These are phyloP conservation scores for Leptinotarsa defecta DNA, from an alignment of 1,140 invertebrate genomes.

Conservation along the genomic window DNA sequence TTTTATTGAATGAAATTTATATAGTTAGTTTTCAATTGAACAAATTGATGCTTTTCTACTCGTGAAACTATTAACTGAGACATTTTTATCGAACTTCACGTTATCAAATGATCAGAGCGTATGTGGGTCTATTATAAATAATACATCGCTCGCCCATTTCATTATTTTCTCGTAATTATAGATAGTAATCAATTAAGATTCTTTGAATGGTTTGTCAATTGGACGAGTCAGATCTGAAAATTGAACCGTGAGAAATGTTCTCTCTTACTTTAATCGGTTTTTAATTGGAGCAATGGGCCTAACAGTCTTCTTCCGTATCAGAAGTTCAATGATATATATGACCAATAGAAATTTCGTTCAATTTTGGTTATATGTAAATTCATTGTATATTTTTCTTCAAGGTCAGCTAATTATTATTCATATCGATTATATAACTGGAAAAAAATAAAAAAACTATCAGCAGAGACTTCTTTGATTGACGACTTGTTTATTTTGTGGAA, in stretches of 20 bases:
- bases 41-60: background rate
- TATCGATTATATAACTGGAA: no score
- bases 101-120: background rate
- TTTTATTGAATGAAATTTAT: no score
- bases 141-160: background rate
- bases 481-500: no score
- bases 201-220: background rate
- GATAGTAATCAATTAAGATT: constrained; percentile 2
- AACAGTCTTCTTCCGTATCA: no score
- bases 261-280: background rate
- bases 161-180: background rate
- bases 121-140: background rate
- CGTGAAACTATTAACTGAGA: background rate
- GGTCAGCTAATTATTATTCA: no score
- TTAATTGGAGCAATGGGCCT: background rate
- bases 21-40: no score
- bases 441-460: no score
- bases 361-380: no score
- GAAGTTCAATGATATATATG: no score
- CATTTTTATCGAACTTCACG: background rate
- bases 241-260: background rate
- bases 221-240: background rate
- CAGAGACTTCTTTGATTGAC: no score
- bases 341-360: no score
- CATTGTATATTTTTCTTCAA: no score